These are phyloP conservation scores for Ceratotherium simum DNA, from an alignment of 2,113 vertebrate species.

Conservation along the genomic window DNA sequence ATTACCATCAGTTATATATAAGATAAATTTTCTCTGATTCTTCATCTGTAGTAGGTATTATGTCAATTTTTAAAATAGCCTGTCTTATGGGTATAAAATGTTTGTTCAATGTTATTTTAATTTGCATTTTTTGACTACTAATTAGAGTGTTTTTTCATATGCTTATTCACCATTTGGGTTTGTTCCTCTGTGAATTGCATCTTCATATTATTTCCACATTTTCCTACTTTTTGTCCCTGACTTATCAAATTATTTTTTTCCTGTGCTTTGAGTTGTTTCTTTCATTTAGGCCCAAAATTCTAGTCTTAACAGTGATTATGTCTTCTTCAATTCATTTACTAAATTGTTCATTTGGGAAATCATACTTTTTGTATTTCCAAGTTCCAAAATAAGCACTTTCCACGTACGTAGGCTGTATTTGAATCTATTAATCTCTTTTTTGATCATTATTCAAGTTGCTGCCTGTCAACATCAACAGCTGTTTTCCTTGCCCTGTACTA, in stretches of 20 bases:
- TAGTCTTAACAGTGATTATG: neutral
- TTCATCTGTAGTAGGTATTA: neutral
- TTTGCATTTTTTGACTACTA: constrained; percentile 49
- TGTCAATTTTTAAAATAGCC: neutral
- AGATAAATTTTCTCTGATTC: neutral
- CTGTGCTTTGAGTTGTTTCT: neutral
- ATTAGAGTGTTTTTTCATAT: constrained; percentile 17
- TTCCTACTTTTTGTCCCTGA: neutral
- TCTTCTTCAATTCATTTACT: constrained; percentile 34
- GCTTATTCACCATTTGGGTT: neutral
- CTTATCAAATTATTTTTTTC: neutral
- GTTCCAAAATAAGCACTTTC: neutral
- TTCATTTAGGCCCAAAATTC: neutral
- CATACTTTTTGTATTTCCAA: neutral
- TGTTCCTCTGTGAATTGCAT: neutral
- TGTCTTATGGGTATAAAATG: neutral
- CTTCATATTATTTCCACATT: neutral
- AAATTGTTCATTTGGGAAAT: constrained; percentile 14
- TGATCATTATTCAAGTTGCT: neutral
- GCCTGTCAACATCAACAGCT: neutral
- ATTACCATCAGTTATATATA: neutral
- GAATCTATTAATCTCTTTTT: neutral
- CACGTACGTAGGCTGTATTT: neutral
- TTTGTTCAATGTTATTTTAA: neutral
- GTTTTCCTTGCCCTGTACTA: neutral